A percentile compares a stretch with the other conserved stretches of the same genome.
Evolutionary conservation across 2,797 vertebrate genomes (phyloP).

Genomic region (Brotogeris chrysoptera): DNA sequence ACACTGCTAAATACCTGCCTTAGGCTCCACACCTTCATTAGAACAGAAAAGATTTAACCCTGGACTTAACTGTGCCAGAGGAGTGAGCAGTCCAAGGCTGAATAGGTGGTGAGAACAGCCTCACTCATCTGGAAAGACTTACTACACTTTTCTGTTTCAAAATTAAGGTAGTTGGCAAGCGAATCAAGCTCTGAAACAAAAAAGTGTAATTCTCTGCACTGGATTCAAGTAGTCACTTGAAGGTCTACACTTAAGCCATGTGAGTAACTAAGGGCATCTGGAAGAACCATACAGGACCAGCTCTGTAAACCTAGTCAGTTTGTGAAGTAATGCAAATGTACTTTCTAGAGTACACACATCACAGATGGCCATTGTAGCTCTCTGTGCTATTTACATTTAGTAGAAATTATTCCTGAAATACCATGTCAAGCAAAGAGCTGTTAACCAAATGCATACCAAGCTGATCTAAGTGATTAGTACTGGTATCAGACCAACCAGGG

Average conservation of each 20-base stretch:
- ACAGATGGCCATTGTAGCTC: rapidly evolving
- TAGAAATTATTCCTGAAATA: background rate
- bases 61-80: background rate
- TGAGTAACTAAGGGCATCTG: background rate
- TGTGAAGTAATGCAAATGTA: background rate
- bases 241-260: background rate
- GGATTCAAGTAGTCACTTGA: background rate
- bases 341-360: background rate
- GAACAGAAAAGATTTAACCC: background rate
- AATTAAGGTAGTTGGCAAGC: background rate
- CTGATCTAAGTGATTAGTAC: background rate
- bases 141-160: background rate
- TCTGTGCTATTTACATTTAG: background rate
- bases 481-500: background rate
- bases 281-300: background rate
- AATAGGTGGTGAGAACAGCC: background rate
- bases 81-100: background rate
- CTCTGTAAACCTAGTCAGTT: background rate
- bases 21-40: background rate
- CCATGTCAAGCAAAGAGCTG: background rate
- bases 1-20: background rate
- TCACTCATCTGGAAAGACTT: background rate
- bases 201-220: background rate
- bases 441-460: background rate
- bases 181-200: background rate